Percentiles rank a stretch among this genome's conserved stretches.
phyloP scores from a whole-genome alignment of 2,888 invertebrate genomes.

The Antheraea yamamai region DNA sequence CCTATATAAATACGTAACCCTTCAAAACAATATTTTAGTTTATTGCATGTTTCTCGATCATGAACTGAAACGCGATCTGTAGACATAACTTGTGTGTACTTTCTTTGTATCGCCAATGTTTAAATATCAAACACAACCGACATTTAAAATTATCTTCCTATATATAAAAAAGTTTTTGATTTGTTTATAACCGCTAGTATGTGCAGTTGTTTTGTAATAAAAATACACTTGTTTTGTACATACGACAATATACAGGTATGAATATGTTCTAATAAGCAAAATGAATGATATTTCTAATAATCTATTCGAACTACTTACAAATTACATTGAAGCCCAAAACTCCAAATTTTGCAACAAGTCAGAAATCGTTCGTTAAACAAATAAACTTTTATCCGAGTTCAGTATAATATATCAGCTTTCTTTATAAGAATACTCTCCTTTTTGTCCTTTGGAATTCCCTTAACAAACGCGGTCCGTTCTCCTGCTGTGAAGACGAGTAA shows the following conservation, averaged over 20 bases:
- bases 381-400: neutral
- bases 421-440: neutral
- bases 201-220: too few relatives aligned
- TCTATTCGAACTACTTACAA: neutral
- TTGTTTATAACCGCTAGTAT: too few relatives aligned
- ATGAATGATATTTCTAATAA: too few relatives aligned
- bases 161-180: too few relatives aligned
- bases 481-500: constrained; percentile 25
- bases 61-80: constrained; percentile 1
- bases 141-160: too few relatives aligned
- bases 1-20: too few relatives aligned
- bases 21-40: neutral
- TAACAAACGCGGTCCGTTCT: constrained; percentile 13
- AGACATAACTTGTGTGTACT: neutral
- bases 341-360: neutral
- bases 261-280: too few relatives aligned
- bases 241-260: too few relatives aligned
- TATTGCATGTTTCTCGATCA: constrained; percentile 1
- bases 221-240: too few relatives aligned
- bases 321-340: neutral
- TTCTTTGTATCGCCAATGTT: neutral
- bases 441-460: neutral
- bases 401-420: neutral
- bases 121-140: neutral
- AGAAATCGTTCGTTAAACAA: neutral